Evolutionary conservation across 2,113 vertebrate genomes (phyloP).

Genomic region (Asarcornis scutulata): DNA sequence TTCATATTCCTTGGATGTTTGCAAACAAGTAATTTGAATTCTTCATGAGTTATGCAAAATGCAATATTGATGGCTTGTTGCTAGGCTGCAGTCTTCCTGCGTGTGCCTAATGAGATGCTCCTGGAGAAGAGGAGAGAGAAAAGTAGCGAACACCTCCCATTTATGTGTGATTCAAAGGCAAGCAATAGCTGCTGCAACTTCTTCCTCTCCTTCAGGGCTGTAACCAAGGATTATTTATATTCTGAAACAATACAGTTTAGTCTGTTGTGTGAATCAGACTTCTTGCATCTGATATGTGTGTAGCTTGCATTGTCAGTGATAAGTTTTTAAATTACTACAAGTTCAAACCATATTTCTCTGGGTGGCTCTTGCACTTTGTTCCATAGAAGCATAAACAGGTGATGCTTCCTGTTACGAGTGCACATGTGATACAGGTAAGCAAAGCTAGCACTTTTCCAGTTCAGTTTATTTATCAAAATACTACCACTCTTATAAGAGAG

Average conservation of each 20-base stretch:
- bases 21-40: background rate
- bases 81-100: background rate
- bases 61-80: background rate
- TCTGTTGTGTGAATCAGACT: background rate
- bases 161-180: background rate
- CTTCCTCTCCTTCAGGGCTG: background rate
- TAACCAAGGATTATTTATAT: constrained; percentile 4
- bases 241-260: constrained; percentile 29
- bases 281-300: background rate
- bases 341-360: background rate
- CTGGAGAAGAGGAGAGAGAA: background rate
- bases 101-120: background rate
- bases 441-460: background rate
- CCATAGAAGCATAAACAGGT: rapidly evolving
- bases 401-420: background rate
- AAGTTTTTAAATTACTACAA: background rate
- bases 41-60: background rate
- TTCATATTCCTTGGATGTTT: background rate
- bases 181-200: background rate
- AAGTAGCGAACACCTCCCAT: background rate
- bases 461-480: constrained; percentile 7
- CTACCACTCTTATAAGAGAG: background rate
- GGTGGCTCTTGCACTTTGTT: background rate
- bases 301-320: background rate
- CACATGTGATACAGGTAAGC: background rate